phyloP scores from a whole-genome alignment of 1,140 invertebrate species.

The Trinorchestia longiramus region DNA sequence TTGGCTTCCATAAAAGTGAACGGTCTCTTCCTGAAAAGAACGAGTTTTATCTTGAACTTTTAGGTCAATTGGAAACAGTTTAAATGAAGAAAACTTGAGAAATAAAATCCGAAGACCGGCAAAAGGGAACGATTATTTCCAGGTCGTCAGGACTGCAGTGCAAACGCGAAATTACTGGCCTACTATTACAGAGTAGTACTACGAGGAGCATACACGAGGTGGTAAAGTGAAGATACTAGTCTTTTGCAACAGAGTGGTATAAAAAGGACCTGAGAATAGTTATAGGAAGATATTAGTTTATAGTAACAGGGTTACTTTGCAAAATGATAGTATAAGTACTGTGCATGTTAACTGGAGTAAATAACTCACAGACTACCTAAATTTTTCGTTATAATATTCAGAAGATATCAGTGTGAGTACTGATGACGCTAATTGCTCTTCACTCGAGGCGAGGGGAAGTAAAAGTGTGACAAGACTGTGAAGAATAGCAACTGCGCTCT shows the following conservation, averaged over 20 bases:
- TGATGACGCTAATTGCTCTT: too few relatives aligned
- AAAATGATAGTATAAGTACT: too few relatives aligned
- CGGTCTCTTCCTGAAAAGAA: constrained; percentile 36
- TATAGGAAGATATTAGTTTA: background rate
- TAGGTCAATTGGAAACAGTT: constrained; percentile 34
- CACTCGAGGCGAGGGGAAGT: too few relatives aligned
- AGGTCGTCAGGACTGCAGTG: background rate
- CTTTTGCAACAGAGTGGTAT: background rate
- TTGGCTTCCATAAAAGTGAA: constrained; percentile 46
- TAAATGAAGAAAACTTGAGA: constrained; percentile 42
- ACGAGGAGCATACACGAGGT: background rate
- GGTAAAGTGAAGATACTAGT: background rate
- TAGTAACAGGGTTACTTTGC: too few relatives aligned
- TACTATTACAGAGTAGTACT: background rate
- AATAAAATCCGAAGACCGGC: background rate
- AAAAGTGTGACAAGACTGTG: too few relatives aligned
- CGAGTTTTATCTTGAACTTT: constrained; percentile 44
- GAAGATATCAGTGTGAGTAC: too few relatives aligned
- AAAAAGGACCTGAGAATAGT: background rate
- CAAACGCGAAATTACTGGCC: background rate
- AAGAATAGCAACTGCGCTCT: too few relatives aligned
- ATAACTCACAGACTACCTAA: too few relatives aligned
- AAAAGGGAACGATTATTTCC: constrained; percentile 26
- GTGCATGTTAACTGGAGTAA: too few relatives aligned
- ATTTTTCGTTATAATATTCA: too few relatives aligned